Base-by-base conservation (phyloP, 2,797 vertebrate genomes). In the Myotis vivesi region DNA sequence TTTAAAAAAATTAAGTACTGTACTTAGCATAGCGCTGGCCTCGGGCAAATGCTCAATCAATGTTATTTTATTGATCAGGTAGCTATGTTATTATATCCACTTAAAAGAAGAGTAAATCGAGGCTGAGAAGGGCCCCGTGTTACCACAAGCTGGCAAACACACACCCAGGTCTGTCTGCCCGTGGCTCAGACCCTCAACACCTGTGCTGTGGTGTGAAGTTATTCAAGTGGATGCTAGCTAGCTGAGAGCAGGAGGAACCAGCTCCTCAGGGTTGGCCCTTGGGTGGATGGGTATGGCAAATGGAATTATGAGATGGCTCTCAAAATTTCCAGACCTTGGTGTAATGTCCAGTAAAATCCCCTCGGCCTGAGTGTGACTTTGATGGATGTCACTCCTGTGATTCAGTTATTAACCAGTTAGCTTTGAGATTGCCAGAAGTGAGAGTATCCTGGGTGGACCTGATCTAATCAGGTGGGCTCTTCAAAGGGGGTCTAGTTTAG, bases 171-270 rank as follows among this genome's bases (percentile, higher is more conserved):
- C 72, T 22, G 0, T 62, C 41, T 30, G 28, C 36, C 41, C 19
- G 8, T 0, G 1, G 62, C 73, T 64, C 53, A 38, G 64, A 20
- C 4, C 9, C 33, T 53, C 8, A 1, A 2, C 0, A 1, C 69
- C 30, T 8, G 3, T 22, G 51, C 8, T 20, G 20, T 1, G 0
- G 6, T 6, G 28, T 17, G 9, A 8, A 28, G 19, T 22, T 25
- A 8, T 20, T 62, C n/a, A 6, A 9, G 46, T 16, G 53, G 68
- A 55, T 1, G 2, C 22, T 49, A 30, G 2, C 22, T 49, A 30
- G 44, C 17, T 28, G 51, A n/a, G 68, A 71, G 68, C 38, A 76
- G 19, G 59, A 66, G 69, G 28, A 83, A n/a, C 30, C 1, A 5
- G 13, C 23, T 17, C 80, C 44, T 64, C 8, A 13, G 59, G 23